These are phyloP conservation scores for Frankliniella intonsa DNA, from an alignment of 2,888 invertebrate species.

Conservation along the genomic window DNA sequence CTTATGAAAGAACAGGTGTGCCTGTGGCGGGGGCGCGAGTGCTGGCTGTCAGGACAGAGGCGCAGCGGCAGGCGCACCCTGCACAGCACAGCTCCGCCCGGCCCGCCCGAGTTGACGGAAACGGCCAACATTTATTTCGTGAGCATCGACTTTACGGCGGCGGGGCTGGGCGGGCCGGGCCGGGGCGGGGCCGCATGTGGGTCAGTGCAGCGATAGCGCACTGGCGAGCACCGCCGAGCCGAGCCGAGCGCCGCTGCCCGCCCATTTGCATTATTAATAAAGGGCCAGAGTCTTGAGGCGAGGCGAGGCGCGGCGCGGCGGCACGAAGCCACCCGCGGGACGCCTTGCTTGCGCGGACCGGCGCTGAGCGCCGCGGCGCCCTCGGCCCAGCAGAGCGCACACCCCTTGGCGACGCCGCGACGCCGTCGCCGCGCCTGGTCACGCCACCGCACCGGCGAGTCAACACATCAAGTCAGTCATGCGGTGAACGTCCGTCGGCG, in stretches of 20 bases:
- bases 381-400: no score
- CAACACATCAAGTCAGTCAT: no score
- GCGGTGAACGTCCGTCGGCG: neutral
- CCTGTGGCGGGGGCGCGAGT: no score
- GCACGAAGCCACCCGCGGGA: neutral
- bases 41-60: no score
- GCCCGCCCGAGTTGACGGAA: neutral
- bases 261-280: constrained; percentile 25
- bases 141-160: constrained; percentile 3
- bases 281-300: constrained; percentile 2
- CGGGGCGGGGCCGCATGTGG: neutral
- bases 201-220: neutral
- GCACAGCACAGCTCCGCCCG: neutral
- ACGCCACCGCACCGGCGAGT: no score
- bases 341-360: neutral
- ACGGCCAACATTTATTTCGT: neutral
- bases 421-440: no score
- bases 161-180: neutral
- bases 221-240: neutral
- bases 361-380: no score
- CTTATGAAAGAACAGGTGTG: no score
- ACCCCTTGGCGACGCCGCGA: no score
- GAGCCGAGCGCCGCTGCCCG: neutral
- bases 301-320: neutral
- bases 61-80: no score